Base-by-base conservation (phyloP, 1,140 invertebrate species). In the Tachypleus tridentatus region DNA sequence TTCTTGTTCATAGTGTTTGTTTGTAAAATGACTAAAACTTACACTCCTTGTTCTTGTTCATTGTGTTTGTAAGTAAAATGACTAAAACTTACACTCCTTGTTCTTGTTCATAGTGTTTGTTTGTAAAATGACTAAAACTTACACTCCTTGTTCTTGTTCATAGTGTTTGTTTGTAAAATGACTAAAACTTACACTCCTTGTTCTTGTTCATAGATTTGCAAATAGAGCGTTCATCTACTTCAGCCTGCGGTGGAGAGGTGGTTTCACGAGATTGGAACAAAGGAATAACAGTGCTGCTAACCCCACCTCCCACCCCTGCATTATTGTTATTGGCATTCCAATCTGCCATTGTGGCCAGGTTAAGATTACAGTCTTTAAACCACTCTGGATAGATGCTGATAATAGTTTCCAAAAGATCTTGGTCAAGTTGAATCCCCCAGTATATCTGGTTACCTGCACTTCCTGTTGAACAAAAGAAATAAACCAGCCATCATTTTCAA, bases 181-280 rank as follows among this genome's bases (percentile, higher is more conserved):
- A 54, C 8, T 3, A 53, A 10, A 51, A 61, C 64, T 63, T 58
- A 68, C 67, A 96, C 86, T 97, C 92, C 84, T 97, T 97, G 78
- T 97, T 96, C 75, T 92, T 93, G 77, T 94, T 91, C 87, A 97
- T 93, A 73, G 88, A 84, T 73, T 91, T 87, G 72, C 93, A 90
- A 67, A 97, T 81, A 7, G 93, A 93, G 67, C 89, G 91, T 74
- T 93, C 91, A 78, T 97, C 94, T 71, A 97, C 89, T 74, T 92
- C 85, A 73, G 88, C 88, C 78, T 93, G 92, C 4, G 67, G 67
- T 63, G 67, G 67, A 54, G 67, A 68, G 53, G 58, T 63, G n/a
- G 58, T 54, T 58, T 65, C 67, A 58, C 67, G 29, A 11, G 51
- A 53, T 5, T 62, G 29, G 7, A 60, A 52, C 11, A 56, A 54